Base-by-base conservation (phyloP, 2,113 vertebrate genomes). In the Andinoacara biseriatus region DNA sequence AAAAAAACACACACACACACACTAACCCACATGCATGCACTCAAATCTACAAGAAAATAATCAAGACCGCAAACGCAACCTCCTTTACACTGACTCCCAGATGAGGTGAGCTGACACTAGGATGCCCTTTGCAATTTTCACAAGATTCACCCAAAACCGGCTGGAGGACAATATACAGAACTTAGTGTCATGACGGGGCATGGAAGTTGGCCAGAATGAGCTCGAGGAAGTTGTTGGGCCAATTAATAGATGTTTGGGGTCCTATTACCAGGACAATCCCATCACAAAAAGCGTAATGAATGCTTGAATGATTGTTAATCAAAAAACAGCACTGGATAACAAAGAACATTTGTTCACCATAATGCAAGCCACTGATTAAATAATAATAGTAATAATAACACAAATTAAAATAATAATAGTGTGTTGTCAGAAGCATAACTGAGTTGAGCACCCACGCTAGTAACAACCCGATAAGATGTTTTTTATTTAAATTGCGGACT, bases 201-300 rank as follows among this genome's bases (percentile, higher is more conserved):
- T 84, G 24, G 33, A 74, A 46, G 33, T 81, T 74, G 46, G 49
- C 17, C 59, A 58, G 56, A 78, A 26, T n/a, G 17, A 87, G 62
- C 43, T 82, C 78, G 58, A 84, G 60, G 81, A 88, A 86, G 78
- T 24, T 85, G 59, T 57, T 1, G 35, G 15, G 15, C 24, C 52
- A 76, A 78, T 83, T 52, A 76, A 58, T 49, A 58, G 56, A 62
- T 38, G 40, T 69, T 61, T 52, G 17, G 60, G 59, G 43, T 81
- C 65, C 24, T 61, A 86, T 88, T 91, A 74, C 81, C 85, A 86
- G 4, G 63, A 77, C 85, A 86, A 89, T 88, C 49, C 7, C 33
- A 72, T 62, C 29, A 81, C 72, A 65, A 65, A 74, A 35, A 69
- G 65, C 58, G 38, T 26, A 60, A 76, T 78, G 38, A 22, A 58